These are phyloP conservation scores for Arion vulgaris DNA, from an alignment of 1,140 invertebrate genomes.

Conservation along the genomic window DNA sequence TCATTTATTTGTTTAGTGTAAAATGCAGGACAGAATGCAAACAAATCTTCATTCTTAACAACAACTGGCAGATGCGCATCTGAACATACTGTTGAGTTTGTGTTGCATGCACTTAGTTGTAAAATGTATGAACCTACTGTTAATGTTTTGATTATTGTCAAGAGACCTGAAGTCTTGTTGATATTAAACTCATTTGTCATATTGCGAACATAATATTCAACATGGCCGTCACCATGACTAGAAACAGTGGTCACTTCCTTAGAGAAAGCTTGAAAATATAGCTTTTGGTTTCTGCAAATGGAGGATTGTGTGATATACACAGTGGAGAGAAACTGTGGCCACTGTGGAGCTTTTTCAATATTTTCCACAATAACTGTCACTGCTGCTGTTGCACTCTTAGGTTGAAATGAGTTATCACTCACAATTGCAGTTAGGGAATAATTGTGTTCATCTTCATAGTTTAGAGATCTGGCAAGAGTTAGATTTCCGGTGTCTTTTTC, in stretches of 20 bases:
- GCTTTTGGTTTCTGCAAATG: slow-evolving; percentile 17
- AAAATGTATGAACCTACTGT: slow-evolving; percentile 13
- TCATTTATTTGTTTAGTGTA: slow-evolving; percentile 34
- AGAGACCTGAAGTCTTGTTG: slow-evolving; percentile 37
- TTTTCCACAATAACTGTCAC: slow-evolving; percentile 48
- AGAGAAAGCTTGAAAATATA: slow-evolving; percentile 25
- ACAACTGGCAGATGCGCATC: slow-evolving; percentile 34
- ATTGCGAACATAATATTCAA: slow-evolving; percentile 43
- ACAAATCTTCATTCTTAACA: slow-evolving; percentile 24
- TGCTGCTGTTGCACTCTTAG: slow-evolving; percentile 32
- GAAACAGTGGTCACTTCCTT: slow-evolving; percentile 33
- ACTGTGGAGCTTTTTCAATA: slow-evolving; percentile 51
- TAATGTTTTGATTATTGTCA: slow-evolving; percentile 18
- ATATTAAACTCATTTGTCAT: slow-evolving; percentile 35
- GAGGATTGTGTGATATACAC: slow-evolving; percentile 30
- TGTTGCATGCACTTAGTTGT: slow-evolving; percentile 35
- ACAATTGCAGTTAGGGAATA: slow-evolving; percentile 44
- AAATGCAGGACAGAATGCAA: slow-evolving; percentile 48
- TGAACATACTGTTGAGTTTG: slow-evolving; percentile 30
- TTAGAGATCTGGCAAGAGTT: slow-evolving; percentile 34
- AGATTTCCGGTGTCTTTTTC: slow-evolving; percentile 44
- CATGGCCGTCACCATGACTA: slow-evolving; percentile 11
- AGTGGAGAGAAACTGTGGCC: slow-evolving; percentile 41
- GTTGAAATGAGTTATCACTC: slow-evolving; percentile 46
- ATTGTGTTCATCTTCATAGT: slow-evolving; percentile 38